phyloP scores from a whole-genome alignment of 2,888 invertebrate species.

The Hyalella azteca region DNA sequence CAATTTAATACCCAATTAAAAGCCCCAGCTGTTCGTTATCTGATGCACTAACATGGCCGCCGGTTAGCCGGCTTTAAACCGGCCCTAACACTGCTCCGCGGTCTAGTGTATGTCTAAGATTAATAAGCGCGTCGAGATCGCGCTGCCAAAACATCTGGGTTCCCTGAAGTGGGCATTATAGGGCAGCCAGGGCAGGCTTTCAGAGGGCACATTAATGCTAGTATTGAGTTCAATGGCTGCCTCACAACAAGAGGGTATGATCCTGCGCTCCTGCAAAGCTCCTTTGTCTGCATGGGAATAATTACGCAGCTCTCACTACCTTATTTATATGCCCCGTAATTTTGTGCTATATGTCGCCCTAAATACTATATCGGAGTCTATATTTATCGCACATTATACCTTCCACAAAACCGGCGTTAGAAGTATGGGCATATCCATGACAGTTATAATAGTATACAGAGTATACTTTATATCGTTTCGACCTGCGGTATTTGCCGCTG shows the following conservation, averaged over 20 bases:
- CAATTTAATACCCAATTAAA: no score
- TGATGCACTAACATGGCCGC: no score
- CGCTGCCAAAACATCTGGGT: background rate
- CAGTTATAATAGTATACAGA: no score
- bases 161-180: background rate
- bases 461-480: no score
- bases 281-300: conserved; percentile 4
- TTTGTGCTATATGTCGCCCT: background rate
- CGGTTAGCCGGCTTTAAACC: no score
- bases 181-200: background rate
- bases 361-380: background rate
- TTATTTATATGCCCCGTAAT: background rate
- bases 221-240: conserved; percentile 9
- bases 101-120: no score
- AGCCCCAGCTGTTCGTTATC: no score
- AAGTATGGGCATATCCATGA: no score
- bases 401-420: no score
- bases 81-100: no score
- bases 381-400: background rate
- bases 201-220: conserved; percentile 12
- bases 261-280: background rate
- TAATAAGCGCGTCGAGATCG: no score
- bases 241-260: conserved; percentile 6
- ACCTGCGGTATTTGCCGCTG: no score
- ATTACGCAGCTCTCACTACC: background rate